Percentiles rank a stretch among this genome's conserved stretches.
Evolutionary conservation across 2,797 vertebrate genomes (phyloP).

Genomic region (Sphenodon punctatus): DNA sequence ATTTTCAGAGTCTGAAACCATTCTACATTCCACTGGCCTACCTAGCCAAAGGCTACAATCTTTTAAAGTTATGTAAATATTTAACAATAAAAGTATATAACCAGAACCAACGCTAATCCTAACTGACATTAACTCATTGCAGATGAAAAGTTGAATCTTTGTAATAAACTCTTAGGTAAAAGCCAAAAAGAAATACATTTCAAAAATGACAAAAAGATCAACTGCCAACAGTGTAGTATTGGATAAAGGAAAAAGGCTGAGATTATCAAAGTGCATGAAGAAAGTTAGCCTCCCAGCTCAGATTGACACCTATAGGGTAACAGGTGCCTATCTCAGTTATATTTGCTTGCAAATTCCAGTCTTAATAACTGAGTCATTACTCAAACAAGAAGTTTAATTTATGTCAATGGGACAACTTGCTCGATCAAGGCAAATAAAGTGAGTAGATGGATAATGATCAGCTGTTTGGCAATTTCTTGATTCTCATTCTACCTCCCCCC

Average conservation of each 20-base stretch:
- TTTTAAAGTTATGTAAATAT: slow-evolving; percentile 32
- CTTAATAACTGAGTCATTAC: not conserved
- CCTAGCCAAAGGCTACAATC: slow-evolving; percentile 16
- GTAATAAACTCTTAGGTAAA: slow-evolving; percentile 8
- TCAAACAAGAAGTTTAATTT: not conserved
- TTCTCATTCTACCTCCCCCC: too few species aligned
- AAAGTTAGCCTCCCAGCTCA: too few species aligned
- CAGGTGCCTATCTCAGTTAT: not conserved
- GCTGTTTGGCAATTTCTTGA: too few species aligned
- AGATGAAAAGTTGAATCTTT: not conserved
- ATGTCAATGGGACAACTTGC: not conserved
- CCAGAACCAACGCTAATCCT: slow-evolving; percentile 4
- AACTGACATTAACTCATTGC: slow-evolving; percentile 1
- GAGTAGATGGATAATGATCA: not conserved
- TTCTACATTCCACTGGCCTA: not conserved
- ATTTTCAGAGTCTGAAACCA: not conserved
- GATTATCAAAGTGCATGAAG: not conserved
- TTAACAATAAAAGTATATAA: slow-evolving; percentile 8
- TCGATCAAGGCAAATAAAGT: not conserved
- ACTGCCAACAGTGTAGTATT: not conserved
- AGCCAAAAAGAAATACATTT: not conserved
- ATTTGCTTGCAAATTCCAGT: not conserved
- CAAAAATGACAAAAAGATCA: not conserved
- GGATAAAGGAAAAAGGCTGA: not conserved
- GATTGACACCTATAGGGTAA: too few species aligned